phyloP scores from a whole-genome alignment of 64 coral and sea anemone genomes.

The Montipora capricornis region DNA sequence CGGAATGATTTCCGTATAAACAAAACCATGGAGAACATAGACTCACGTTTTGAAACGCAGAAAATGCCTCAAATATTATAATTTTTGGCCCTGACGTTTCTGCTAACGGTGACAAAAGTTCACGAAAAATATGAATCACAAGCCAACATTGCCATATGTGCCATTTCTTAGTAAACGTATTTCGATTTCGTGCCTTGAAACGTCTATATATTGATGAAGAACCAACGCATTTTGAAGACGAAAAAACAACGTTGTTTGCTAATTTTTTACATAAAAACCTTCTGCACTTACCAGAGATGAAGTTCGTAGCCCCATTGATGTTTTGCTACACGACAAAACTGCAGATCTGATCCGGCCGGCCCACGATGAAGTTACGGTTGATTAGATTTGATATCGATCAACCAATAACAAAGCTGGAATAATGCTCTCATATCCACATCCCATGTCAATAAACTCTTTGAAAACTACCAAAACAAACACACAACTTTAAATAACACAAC shows the following conservation, averaged over 20 bases:
- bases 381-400: conserved; percentile 25
- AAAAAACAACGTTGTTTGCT: background rate
- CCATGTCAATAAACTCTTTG: conserved; percentile 21
- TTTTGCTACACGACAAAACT: background rate
- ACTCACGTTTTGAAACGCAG: background rate
- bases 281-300: background rate
- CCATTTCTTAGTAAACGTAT: background rate
- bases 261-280: background rate
- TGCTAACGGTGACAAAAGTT: background rate
- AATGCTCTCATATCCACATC: background rate
- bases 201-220: background rate
- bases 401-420: conserved; percentile 16
- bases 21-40: background rate
- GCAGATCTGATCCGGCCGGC: background rate
- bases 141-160: no score
- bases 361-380: conserved; percentile 5
- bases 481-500: background rate
- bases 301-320: background rate
- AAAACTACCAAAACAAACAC: conserved; percentile 6
- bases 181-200: background rate
- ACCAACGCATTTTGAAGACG: background rate
- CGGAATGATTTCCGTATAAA: background rate
- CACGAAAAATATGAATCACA: background rate
- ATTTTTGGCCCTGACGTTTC: background rate
- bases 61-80: background rate